Evolutionary conservation across 2,797 vertebrate species (phyloP).

Genomic region (Gymnopithys bicolor): DNA sequence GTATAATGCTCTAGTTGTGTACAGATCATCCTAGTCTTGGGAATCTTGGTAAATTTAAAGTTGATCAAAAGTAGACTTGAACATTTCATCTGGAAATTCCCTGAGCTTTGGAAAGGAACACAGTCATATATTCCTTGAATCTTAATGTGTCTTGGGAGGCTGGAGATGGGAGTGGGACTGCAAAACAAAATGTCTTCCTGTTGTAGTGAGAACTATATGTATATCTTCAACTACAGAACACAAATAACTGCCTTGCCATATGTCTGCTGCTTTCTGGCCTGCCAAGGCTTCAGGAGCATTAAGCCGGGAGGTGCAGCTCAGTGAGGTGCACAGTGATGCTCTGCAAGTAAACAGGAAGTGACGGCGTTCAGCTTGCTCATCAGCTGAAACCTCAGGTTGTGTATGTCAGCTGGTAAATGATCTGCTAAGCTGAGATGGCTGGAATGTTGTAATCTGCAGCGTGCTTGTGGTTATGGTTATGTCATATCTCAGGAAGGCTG

Average conservation of each 20-base stretch:
- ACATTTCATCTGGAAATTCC: background rate
- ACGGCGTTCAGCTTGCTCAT: background rate
- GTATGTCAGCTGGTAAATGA: background rate
- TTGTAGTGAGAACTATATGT: background rate
- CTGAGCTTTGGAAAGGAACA: background rate
- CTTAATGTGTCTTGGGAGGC: background rate
- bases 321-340: background rate
- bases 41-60: background rate
- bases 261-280: background rate
- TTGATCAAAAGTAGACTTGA: background rate
- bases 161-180: background rate
- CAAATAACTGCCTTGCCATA: background rate
- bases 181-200: background rate
- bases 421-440: background rate
- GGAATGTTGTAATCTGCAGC: background rate
- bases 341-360: constrained; percentile 31
- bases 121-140: background rate
- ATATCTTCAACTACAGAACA: background rate
- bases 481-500: background rate
- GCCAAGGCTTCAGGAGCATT: background rate
- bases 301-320: background rate
- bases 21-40: background rate
- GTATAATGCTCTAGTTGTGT: background rate
- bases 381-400: background rate
- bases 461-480: background rate